A percentile compares a stretch with the other conserved stretches of the same genome.
These are phyloP conservation scores for Nannoperca australis DNA, from an alignment of 2,797 vertebrate genomes.

Conservation along the genomic window DNA sequence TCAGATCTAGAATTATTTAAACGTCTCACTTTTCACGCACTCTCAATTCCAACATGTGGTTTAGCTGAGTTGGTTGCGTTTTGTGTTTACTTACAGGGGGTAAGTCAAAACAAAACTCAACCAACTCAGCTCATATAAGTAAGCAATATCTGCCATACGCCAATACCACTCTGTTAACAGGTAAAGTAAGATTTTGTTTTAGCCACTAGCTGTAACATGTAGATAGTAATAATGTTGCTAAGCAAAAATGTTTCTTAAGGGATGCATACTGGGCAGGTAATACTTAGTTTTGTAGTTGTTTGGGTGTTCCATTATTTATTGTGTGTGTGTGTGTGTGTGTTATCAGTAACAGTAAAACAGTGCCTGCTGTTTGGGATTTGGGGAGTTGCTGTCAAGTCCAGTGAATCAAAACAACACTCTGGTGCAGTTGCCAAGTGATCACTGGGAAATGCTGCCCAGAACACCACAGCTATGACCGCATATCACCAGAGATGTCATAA, in stretches of 20 bases:
- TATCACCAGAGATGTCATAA: conserved; percentile 30
- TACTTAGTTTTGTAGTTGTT: conserved; percentile 8
- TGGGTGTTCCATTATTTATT: conserved; percentile 18
- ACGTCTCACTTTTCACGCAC: not conserved
- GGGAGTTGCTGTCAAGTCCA: conserved; percentile 14
- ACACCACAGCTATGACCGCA: conserved; percentile 18
- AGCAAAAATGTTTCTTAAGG: not conserved
- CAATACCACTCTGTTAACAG: not conserved
- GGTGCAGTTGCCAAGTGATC: conserved; percentile 38
- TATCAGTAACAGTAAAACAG: conserved; percentile 14
- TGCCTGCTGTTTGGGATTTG: conserved; percentile 22
- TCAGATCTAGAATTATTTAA: not conserved
- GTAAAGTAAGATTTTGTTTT: not conserved
- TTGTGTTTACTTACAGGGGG: not conserved
- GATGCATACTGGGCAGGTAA: not conserved
- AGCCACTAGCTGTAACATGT: not conserved
- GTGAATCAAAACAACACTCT: conserved; percentile 45
- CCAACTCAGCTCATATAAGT: too few species aligned
- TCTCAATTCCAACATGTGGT: not conserved
- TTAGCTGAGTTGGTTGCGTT: not conserved
- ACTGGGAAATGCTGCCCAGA: conserved; percentile 6
- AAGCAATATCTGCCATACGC: not conserved
- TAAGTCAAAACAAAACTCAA: too few species aligned
- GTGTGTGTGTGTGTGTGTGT: not conserved
- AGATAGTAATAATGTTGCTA: not conserved